Evolutionary conservation across 2,888 invertebrate genomes (phyloP).

Genomic region (Chrysotoxum bicinctum): DNA sequence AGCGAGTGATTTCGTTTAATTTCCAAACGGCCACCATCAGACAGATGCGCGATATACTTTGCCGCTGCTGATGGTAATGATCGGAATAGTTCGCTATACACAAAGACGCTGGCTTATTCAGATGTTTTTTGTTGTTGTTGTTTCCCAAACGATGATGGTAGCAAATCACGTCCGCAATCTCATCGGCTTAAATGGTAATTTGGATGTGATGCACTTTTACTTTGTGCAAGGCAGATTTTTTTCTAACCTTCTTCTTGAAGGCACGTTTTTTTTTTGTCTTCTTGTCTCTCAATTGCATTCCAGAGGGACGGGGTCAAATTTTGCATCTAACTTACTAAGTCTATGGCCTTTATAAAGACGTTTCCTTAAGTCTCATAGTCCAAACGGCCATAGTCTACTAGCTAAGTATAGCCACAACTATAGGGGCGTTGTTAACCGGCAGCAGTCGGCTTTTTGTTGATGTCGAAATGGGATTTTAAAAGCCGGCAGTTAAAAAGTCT

Average conservation of each 20-base stretch:
- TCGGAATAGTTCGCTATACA: slow-evolving; percentile 10
- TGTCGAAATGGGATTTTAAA: slow-evolving; percentile 64
- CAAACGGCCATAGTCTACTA: background rate
- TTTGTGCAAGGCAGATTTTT: slow-evolving; percentile 40
- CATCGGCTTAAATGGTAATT: slow-evolving; percentile 68
- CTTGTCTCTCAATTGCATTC: slow-evolving; percentile 7
- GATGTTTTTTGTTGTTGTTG: background rate
- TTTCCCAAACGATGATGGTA: slow-evolving; percentile 31
- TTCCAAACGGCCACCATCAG: slow-evolving; percentile 38
- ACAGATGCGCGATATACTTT: slow-evolving; percentile 15
- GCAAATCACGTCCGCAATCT: slow-evolving; percentile 73
- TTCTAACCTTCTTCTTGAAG: slow-evolving; percentile 24
- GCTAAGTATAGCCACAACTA: background rate
- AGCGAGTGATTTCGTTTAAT: slow-evolving; percentile 60
- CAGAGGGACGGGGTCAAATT: background rate
- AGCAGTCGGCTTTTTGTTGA: slow-evolving; percentile 43
- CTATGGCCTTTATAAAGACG: slow-evolving; percentile 51
- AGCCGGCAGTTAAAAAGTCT: slow-evolving; percentile 50
- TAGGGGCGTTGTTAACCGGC: slow-evolving; percentile 63
- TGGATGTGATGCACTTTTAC: slow-evolving; percentile 69
- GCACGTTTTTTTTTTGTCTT: background rate
- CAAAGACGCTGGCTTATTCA: background rate
- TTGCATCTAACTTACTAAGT: slow-evolving; percentile 22
- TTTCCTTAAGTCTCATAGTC: slow-evolving; percentile 14
- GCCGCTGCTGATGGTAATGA: slow-evolving; percentile 29